A percentile compares a stretch with the other conserved stretches of the same genome.
Conservation (phyloP, 2,113 vertebrate species). For the Campylomormyrus numenius region DNA sequence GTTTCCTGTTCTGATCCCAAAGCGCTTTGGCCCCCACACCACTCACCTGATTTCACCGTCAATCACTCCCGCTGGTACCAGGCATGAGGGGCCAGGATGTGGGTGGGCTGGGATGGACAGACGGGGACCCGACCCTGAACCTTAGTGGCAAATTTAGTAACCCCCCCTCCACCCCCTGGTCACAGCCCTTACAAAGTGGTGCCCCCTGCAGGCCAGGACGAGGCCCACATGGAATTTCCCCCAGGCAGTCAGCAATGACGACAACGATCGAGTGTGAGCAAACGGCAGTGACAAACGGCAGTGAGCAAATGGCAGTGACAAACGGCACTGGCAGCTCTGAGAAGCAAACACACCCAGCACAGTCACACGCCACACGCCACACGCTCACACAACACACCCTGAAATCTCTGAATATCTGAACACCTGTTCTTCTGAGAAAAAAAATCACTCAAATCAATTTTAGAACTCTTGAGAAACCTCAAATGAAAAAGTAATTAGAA, state of each 20-base stretch:
- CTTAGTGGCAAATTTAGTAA: neutral
- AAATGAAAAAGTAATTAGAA: neutral
- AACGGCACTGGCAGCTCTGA: neutral
- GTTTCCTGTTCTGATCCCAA: conserved; percentile 59
- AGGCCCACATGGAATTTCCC: neutral
- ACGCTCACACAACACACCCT: neutral
- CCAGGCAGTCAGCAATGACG: neutral
- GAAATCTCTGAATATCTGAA: neutral
- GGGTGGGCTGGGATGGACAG: neutral
- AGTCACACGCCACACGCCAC: neutral
- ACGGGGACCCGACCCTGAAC: neutral
- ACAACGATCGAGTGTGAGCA: neutral
- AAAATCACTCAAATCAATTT: neutral
- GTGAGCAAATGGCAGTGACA: neutral
- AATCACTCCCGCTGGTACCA: conserved; percentile 43
- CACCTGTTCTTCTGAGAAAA: neutral
- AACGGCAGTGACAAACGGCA: neutral
- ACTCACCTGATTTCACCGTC: conserved; percentile 44
- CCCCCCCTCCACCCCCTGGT: neutral
- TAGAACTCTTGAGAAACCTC: neutral
- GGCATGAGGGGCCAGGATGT: conserved; percentile 12
- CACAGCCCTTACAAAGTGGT: neutral
- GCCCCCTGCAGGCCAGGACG: neutral
- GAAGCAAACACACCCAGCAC: neutral
- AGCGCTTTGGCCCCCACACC: conserved; percentile 47